These are phyloP conservation scores for Perodicticus potto DNA, from an alignment of 2,797 vertebrate species.

Conservation along the genomic window DNA sequence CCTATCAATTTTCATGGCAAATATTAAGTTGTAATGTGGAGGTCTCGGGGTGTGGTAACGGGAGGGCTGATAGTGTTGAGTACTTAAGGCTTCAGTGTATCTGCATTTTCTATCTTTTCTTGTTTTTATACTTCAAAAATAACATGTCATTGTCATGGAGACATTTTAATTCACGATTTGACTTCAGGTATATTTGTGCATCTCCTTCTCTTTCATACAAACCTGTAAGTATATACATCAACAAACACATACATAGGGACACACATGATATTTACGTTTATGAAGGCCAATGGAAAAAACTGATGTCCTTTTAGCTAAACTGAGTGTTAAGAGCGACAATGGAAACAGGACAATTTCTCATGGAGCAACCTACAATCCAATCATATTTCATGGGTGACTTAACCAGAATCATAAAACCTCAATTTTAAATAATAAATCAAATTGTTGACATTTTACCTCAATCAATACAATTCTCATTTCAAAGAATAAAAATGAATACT, in stretches of 20 bases:
- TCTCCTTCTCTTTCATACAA: not conserved
- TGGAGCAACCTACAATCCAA: not conserved
- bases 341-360: not conserved
- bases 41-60: not conserved
- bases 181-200: not conserved
- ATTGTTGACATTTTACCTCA: conserved; percentile 79
- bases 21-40: not conserved
- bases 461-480: conserved; percentile 73
- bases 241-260: not conserved
- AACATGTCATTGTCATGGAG: not conserved
- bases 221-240: not conserved
- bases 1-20: not conserved
- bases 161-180: not conserved
- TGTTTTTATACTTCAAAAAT: not conserved
- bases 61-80: not conserved
- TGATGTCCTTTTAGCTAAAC: not conserved
- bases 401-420: conserved; percentile 62
- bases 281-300: not conserved
- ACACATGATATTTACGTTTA: not conserved
- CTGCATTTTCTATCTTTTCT: not conserved
- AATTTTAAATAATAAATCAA: conserved; percentile 78
- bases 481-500: conserved; percentile 52
- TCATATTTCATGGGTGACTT: conserved; percentile 44
- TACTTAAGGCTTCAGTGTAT: not conserved
- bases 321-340: not conserved